Base-by-base conservation (phyloP, 2,113 vertebrate genomes). In the Dendrocopos noguchii region DNA sequence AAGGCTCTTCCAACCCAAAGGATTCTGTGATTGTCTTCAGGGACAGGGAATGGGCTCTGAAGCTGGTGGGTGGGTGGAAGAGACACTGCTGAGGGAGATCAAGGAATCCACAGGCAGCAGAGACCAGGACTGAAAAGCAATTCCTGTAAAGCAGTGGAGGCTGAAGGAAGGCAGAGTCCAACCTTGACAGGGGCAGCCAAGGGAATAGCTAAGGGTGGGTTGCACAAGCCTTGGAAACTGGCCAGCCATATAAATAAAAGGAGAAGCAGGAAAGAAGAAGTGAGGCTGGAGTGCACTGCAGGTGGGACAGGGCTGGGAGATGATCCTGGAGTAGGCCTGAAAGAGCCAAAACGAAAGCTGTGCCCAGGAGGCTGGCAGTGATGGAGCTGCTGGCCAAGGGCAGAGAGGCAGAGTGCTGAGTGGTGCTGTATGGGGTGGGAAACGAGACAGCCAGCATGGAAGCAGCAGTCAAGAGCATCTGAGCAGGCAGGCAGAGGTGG, bases 231-330 rank as follows among this genome's bases (percentile, higher is more conserved):
- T 29, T 88, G 90, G 80, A 67, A 80, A 24, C 15, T 14, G 24
- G 72, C 73, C 92, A 88, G 86, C 53, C 5, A 0, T 57, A 7
- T 44, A 50, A 67, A 75, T 39, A 53, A 55, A 86, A 81, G 55
- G 70, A 70, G 86, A 94, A 91, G 22, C 74, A 65, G 80, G 86
- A 78, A 90, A 88, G 78, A 80, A 94, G 82, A 71, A 88, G 44
- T 27, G 56, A 13, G 73, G 20, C 36, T 83, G 61, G 29, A 63
- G 6, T 18, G 33, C 5, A 4, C 76, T 13, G 63, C 65, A 73
- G 70, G 81, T 81, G 50, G 55, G 70, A 47, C 27, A 39, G 65
- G 77, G 47, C 67, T 7, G 0, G 7, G 78, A 60, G 53, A 17
- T 84, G 34, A 78, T 60, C 56, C 67, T 9, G 5, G 2, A 63